These are phyloP conservation scores for Anticlea derivata DNA, from an alignment of 2,888 invertebrate species.

Conservation along the genomic window DNA sequence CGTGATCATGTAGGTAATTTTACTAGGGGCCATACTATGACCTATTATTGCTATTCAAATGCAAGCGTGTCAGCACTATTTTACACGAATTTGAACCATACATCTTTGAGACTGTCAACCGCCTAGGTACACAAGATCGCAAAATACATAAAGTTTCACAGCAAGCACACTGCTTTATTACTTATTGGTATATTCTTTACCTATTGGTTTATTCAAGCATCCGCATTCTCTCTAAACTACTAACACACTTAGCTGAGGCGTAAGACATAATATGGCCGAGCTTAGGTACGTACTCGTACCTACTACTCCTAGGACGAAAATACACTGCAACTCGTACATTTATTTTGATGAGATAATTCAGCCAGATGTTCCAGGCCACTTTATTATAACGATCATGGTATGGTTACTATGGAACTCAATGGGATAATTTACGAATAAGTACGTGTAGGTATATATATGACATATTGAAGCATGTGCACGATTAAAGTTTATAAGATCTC, in stretches of 20 bases:
- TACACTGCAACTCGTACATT: constrained; percentile 8
- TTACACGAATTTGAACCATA: too few relatives aligned
- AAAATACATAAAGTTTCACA: too few relatives aligned
- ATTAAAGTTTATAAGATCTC: constrained; percentile 5
- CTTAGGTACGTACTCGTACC: background rate
- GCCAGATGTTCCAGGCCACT: constrained; percentile 18
- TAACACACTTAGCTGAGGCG: too few relatives aligned
- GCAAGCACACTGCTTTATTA: too few relatives aligned
- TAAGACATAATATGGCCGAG: too few relatives aligned
- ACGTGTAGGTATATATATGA: background rate
- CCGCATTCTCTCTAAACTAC: background rate
- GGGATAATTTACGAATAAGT: background rate
- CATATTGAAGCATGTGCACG: constrained; percentile 6
- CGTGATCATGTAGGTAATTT: constrained; percentile 11
- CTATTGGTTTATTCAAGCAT: too few relatives aligned
- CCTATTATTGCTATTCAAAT: too few relatives aligned
- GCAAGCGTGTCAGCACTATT: too few relatives aligned
- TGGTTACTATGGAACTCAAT: constrained; percentile 3
- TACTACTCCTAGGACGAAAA: constrained; percentile 9
- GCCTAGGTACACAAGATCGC: too few relatives aligned
- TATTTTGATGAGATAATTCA: constrained; percentile 23
- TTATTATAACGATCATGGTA: constrained; percentile 9
- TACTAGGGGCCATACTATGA: too few relatives aligned
- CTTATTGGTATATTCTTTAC: too few relatives aligned
- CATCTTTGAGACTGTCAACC: too few relatives aligned